Evolutionary conservation across 1,140 invertebrate species (phyloP), one percentile per base, ranked within the genome.

Genomic region (Drosophila pruinosa): DNA sequence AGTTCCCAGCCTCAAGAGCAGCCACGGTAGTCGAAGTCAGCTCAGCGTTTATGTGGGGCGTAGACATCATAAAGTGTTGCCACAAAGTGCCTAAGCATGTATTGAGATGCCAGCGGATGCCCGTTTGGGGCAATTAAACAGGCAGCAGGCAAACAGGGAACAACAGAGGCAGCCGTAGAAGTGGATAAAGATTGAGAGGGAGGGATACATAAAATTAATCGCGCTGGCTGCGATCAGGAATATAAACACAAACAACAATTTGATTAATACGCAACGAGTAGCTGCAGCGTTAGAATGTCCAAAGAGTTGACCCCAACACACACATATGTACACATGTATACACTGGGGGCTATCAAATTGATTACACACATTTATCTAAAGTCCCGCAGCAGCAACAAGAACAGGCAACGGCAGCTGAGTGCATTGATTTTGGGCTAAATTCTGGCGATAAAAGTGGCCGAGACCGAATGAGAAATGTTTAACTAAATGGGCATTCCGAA

Each of bases 71-170:
- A 85, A 85, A 88, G 81, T 85, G 81, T 88, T 85, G 76, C 82
- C 82, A 85, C 77, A 85, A 86, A 85, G 81, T 85, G 82, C 82
- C 82, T 85, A 85, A 85, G 72, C 82, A 88, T 85, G 81, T 85
- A 85, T 85, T 81, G 82, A 85, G 82, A 65, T 88, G 82, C 82
- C 82, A 80, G 68, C 28, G 68, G 65, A 78, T 73, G 75, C 74
- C 80, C 15, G 5, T 52, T 31, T 68, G 77, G 64, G 80, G 80
- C 80, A 85, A 85, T 86, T 85, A 85, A 86, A 85, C 64, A 75
- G 79, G 36, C 56, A 47, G 59, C 69, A 41, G 38, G 21, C 41
- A 45, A 41, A 28, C 2, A 28, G 26, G 26, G 5, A 28, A 28
- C 26, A 6, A 1, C 31, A 45, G 41, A 14, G n/a, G 4, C 2